Evolutionary conservation across 1,140 invertebrate species (phyloP), one percentile per base, ranked within the genome.

Genomic region (Zaprionus lachaisei): DNA sequence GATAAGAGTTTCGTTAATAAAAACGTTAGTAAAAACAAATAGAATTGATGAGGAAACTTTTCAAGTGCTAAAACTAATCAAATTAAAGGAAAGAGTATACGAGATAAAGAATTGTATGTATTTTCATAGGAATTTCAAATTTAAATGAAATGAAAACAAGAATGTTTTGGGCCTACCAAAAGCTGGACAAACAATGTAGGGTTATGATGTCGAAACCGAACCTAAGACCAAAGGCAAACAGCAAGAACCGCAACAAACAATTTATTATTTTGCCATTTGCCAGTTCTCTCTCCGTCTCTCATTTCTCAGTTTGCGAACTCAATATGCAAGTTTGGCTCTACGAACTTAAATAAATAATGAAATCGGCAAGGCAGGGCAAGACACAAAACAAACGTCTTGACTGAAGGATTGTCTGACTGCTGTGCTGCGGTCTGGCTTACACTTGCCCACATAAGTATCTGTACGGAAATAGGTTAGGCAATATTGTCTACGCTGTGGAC

Each of bases 61-160:
- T 58, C 17, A 58, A 58, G 28, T n/a, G 9, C 38, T 44, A 17
- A 20, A 56, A 37, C 57, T 26, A 20, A 61, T 62, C n/a, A 11
- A 69, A 20, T 22, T 26, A 60, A 56, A 63, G 34, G 28, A 38
- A 62, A 34, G 70, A 76, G 81, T 83, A 79, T 22, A 70, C 44
- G 5, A 5, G 5, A 0, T n/a, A 17, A 6, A 20, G 44, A 2
- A 22, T 9, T 31, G 6, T 7, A 5, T 49, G 4, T 22, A 22
- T 22, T 20, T 49, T 20, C 11, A 14, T 4, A 1, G 74, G 70
- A 84, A 17, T 47, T 47, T 17, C 41, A 73, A 74, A 82, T 90
- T 90, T 85, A 78, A 91, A 90, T 90, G 57, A 91, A 91, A 90
- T 85, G 79, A 90, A 90, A 90, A 90, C 85, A 89, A 11, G 11